Conservation (phyloP, 2,888 invertebrate genomes). For the Brachyopa scutellaris region DNA sequence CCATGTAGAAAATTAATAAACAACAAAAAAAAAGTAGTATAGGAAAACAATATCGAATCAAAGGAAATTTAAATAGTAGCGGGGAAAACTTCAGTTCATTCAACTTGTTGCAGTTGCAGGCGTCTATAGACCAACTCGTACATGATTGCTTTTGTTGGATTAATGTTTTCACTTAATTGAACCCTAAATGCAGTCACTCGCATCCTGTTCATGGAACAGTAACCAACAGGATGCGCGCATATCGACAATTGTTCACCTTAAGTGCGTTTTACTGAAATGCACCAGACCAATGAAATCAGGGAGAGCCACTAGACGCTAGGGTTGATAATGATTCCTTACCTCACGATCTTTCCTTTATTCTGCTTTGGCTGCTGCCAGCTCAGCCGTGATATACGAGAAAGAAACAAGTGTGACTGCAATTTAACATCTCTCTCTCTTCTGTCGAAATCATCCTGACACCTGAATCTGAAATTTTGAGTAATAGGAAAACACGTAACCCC, state of each 20-base stretch:
- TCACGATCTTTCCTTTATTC: slow-evolving; percentile 14
- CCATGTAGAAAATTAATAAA: slow-evolving; percentile 66
- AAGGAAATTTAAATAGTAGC: slow-evolving; percentile 22
- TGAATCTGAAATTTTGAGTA: slow-evolving; percentile 28
- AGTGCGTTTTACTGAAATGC: neutral
- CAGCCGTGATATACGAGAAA: slow-evolving; percentile 58
- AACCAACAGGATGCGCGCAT: slow-evolving; percentile 61
- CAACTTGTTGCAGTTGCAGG: slow-evolving; percentile 55
- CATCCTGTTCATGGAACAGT: slow-evolving; percentile 69
- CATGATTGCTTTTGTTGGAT: neutral
- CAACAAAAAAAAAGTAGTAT: slow-evolving; percentile 1
- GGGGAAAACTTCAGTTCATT: slow-evolving; percentile 19
- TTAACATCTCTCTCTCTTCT: slow-evolving; percentile 41
- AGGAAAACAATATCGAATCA: slow-evolving; percentile 11
- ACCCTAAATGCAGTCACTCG: slow-evolving; percentile 31
- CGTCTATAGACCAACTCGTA: too few relatives aligned
- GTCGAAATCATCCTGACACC: slow-evolving; percentile 61
- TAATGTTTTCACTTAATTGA: neutral
- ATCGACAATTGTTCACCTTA: slow-evolving; percentile 49
- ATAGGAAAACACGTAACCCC: too few relatives aligned
- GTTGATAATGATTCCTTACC: slow-evolving; percentile 41
- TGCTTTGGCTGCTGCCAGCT: slow-evolving; percentile 45
- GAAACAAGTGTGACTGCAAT: slow-evolving; percentile 37
- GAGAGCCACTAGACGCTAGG: neutral
- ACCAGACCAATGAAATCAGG: slow-evolving; percentile 44